Conservation (phyloP, 2,797 vertebrate species). For the Kryptopterus vitreolus region DNA sequence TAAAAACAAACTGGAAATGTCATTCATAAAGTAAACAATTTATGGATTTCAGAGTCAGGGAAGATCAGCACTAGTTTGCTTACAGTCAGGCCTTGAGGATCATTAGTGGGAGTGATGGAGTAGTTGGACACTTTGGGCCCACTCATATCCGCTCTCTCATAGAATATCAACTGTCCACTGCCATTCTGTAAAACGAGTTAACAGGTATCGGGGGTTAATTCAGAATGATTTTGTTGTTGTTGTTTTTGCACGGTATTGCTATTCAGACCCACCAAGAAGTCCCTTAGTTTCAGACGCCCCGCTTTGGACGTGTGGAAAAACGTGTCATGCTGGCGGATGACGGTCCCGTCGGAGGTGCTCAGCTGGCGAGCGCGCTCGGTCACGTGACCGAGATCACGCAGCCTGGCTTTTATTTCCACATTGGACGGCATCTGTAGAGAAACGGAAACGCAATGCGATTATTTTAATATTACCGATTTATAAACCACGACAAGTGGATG, state of each 20-base stretch:
- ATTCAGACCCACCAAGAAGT: slow-evolving; percentile 66
- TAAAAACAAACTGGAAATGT: neutral
- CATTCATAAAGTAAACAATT: no score
- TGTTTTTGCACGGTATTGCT: no score
- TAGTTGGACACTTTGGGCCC: slow-evolving; percentile 82
- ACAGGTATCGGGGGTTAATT: neutral
- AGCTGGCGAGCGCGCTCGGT: slow-evolving; percentile 61
- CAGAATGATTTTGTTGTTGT: neutral
- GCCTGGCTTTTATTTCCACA: slow-evolving; percentile 78
- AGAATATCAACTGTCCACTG: slow-evolving; percentile 81
- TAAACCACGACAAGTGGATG: neutral
- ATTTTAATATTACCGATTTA: neutral
- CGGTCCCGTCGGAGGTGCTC: slow-evolving; percentile 70
- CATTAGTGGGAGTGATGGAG: slow-evolving; percentile 69
- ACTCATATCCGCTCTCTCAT: slow-evolving; percentile 74
- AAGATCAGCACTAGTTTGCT: slow-evolving; percentile 20
- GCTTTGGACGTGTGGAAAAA: slow-evolving; percentile 72
- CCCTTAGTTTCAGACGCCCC: slow-evolving; percentile 76
- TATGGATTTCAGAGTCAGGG: no score
- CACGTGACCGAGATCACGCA: slow-evolving; percentile 53
- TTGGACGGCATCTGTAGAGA: slow-evolving; percentile 72
- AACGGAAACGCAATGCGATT: neutral
- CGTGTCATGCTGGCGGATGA: slow-evolving; percentile 75
- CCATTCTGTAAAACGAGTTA: slow-evolving; percentile 66
- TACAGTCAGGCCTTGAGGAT: slow-evolving; percentile 74